phyloP scores from a whole-genome alignment of 2,797 vertebrate species.

The Poeciliopsis presidionis region DNA sequence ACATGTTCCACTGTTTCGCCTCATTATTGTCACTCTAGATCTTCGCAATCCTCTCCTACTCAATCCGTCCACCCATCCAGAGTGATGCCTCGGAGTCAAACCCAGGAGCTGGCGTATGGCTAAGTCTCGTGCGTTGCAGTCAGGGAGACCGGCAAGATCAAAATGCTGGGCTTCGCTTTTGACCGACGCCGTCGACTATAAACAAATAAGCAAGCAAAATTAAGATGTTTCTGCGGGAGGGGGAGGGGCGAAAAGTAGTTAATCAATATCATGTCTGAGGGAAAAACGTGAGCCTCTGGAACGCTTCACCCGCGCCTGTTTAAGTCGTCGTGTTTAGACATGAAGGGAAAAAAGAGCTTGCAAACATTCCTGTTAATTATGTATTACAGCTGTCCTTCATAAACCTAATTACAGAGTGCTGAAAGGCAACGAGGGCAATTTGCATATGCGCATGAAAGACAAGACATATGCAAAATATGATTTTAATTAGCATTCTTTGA shows the following conservation, averaged over 20 bases:
- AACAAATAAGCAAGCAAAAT: conserved; percentile 72
- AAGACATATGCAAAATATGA: conserved; percentile 97
- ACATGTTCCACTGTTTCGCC: conserved; percentile 68
- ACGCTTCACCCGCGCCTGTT: conserved; percentile 78
- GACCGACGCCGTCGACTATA: conserved; percentile 67
- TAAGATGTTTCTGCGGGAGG: conserved; percentile 58
- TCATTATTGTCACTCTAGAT: conserved; percentile 68
- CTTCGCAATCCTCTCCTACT: conserved; percentile 66
- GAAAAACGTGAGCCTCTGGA: conserved; percentile 54
- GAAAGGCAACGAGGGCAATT: conserved; percentile 94
- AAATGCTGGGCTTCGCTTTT: conserved; percentile 55
- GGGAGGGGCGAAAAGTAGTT: conserved; percentile 35
- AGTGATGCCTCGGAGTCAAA: conserved; percentile 69
- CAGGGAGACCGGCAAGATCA: conserved; percentile 61
- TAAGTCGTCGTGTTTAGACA: conserved; percentile 83
- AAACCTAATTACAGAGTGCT: conserved; percentile 99
- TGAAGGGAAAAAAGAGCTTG: conserved; percentile 81
- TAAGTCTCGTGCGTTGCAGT: conserved; percentile 60
- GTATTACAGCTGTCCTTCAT: conserved; percentile 99
- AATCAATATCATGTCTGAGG: conserved; percentile 61
- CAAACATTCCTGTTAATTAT: conserved; percentile 99
- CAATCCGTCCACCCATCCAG: conserved; percentile 66
- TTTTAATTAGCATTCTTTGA: conserved; percentile 98
- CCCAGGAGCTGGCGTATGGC: conserved; percentile 54
- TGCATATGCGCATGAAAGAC: conserved; percentile 96